Base-by-base conservation (phyloP, 2,113 vertebrate genomes). In the Oncorhynchus masou region DNA sequence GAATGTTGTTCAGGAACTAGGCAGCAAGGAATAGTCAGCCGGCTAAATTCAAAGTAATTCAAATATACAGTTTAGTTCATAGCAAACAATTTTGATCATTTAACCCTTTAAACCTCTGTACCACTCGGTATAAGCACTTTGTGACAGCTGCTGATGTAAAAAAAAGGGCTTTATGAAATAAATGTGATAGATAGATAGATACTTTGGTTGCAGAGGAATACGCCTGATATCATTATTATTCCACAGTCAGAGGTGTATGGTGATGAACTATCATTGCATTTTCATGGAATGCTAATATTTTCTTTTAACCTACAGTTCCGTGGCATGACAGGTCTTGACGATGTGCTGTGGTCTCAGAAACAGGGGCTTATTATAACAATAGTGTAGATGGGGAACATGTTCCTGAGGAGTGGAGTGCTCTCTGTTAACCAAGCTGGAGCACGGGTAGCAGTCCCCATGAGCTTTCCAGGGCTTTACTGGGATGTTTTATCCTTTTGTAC, bases 1-100 rank as follows among this genome's bases (percentile, higher is more conserved):
- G 82, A 91, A 88, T 89, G 71, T 82, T 88, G 80, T 88, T 85
- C 84, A 88, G 84, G 75, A 77, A 68, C 68, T 73, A 74, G 81
- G 82, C 68, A 80, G 81, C 71, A 31, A 25, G 80, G 79, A 71
- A 88, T 74, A 86, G 76, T 74, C 27, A 75, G 69, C 66, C 75
- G 76, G 75, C 80, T 87, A 82, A 22, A 71, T 77, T 83, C 78
- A 65, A 59, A 76, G 75, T 83, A 88, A 90, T 89, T 89, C 90
- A 88, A 85, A 88, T 74, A 74, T 74, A 11, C 62, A 11, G 9
- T 9, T 64, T 6, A 64, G 9, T 45, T 64, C 62, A n/a, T 64
- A 13, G 20, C 6, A 64, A 24, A 24, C 1, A 0, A 64, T 64
- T 64, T 24, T 2, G 2, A 11, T 64, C 3, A 64, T 13, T 64